Percentiles rank a stretch among this genome's conserved stretches.
These are phyloP conservation scores for Tapirus terrestris DNA, from an alignment of 2,113 vertebrate species.

Conservation along the genomic window DNA sequence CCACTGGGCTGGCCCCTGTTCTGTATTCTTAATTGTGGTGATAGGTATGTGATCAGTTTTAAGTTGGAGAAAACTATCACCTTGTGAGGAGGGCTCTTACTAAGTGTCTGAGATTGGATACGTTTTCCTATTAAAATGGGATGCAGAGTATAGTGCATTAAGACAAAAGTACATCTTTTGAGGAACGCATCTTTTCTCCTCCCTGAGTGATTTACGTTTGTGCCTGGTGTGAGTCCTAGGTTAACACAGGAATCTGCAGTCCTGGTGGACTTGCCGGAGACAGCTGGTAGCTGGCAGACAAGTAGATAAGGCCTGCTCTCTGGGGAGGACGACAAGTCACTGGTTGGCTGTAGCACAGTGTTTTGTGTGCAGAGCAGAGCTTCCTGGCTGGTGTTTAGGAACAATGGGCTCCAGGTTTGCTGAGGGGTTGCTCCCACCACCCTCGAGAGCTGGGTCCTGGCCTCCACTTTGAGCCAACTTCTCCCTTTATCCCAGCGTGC, in stretches of 20 bases:
- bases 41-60: background rate
- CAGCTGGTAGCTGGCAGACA: background rate
- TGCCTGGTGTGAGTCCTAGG: background rate
- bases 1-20: background rate
- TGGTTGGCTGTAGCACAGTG: too few relatives aligned
- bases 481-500: background rate
- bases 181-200: background rate
- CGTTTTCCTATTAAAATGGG: background rate
- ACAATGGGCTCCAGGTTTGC: background rate
- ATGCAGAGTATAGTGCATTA: background rate
- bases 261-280: background rate
- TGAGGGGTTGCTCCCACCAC: too few relatives aligned
- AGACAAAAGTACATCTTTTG: background rate
- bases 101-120: background rate
- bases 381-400: background rate
- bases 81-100: background rate
- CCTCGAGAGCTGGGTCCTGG: background rate
- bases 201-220: too few relatives aligned
- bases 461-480: background rate
- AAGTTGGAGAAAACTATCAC: background rate
- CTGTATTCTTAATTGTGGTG: background rate
- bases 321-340: background rate
- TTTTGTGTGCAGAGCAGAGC: too few relatives aligned
- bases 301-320: background rate
- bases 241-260: background rate